Evolutionary conservation across 2,113 vertebrate genomes (phyloP).

Genomic region (Vidua macroura): DNA sequence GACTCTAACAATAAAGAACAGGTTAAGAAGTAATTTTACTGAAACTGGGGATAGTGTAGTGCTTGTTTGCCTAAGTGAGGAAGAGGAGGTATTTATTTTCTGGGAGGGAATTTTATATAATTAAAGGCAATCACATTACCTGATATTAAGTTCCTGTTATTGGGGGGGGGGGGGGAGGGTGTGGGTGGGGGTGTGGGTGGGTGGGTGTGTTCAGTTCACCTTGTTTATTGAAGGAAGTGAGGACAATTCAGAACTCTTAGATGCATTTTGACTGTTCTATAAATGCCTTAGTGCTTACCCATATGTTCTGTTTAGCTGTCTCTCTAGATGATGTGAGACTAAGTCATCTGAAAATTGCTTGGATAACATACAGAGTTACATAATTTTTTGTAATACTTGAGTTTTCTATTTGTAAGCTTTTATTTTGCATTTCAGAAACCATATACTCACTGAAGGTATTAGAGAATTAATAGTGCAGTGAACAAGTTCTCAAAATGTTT

Average conservation of each 20-base stretch:
- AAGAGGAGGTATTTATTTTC: background rate
- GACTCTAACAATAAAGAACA: background rate
- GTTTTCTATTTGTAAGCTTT: background rate
- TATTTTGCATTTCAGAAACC: slow-evolving; percentile 36
- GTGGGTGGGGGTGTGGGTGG: background rate
- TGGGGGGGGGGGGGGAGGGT: too few species aligned
- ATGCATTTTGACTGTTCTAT: slow-evolving; percentile 1
- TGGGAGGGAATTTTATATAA: background rate
- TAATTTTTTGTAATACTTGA: background rate
- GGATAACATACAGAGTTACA: background rate
- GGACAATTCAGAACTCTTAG: background rate
- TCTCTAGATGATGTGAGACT: background rate
- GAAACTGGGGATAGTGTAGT: background rate
- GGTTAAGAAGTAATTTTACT: background rate
- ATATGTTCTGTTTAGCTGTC: background rate
- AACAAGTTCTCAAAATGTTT: slow-evolving; percentile 8
- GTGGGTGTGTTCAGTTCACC: background rate
- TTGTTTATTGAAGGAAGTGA: background rate
- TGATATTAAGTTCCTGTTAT: background rate
- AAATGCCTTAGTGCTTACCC: background rate
- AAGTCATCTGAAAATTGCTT: slow-evolving; percentile 2
- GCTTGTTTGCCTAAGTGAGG: background rate
- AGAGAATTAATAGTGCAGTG: background rate
- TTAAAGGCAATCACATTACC: background rate
- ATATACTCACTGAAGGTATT: background rate